phyloP scores from a whole-genome alignment of 2,888 invertebrate species.

The Drosophila lutescens region DNA sequence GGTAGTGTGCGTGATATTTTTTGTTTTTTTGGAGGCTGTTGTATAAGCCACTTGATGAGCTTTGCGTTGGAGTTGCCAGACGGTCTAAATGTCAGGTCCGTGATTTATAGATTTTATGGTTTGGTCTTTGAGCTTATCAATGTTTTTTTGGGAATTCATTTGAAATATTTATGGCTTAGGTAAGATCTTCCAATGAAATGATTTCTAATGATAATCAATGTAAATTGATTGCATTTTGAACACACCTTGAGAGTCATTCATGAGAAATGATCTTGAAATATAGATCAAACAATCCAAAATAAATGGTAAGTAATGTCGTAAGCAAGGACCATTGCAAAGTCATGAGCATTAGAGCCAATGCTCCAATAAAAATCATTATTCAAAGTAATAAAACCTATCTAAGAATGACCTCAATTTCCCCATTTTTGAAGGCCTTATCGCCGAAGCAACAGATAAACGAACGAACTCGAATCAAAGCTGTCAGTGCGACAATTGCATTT shows the following conservation, averaged over 20 bases:
- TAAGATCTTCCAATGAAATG: not conserved
- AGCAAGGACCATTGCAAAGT: not conserved
- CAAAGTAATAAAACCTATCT: not conserved
- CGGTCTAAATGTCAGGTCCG: not conserved
- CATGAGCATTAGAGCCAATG: not conserved
- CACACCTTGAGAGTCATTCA: too few relatives aligned
- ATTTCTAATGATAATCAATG: too few relatives aligned
- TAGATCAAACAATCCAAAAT: not conserved
- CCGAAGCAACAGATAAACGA: slow-evolving; percentile 20
- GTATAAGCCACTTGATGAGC: slow-evolving; percentile 31
- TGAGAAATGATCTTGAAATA: too few relatives aligned
- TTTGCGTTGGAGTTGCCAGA: slow-evolving; percentile 29
- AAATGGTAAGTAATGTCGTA: not conserved
- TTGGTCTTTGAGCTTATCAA: not conserved
- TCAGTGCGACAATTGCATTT: slow-evolving; percentile 23
- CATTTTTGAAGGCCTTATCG: slow-evolving; percentile 27
- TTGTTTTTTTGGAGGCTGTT: slow-evolving; percentile 6
- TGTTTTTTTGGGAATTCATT: not conserved
- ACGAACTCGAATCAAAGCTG: slow-evolving; percentile 1
- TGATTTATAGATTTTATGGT: not conserved
- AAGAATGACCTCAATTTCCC: slow-evolving; percentile 25
- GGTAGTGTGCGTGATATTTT: slow-evolving; percentile 4
- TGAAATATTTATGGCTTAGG: too few relatives aligned
- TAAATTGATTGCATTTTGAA: too few relatives aligned
- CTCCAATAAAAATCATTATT: not conserved